Evolutionary conservation across 2,797 vertebrate genomes (phyloP), one percentile per base, ranked within the genome.

Genomic region (Eremophila alpestris): DNA sequence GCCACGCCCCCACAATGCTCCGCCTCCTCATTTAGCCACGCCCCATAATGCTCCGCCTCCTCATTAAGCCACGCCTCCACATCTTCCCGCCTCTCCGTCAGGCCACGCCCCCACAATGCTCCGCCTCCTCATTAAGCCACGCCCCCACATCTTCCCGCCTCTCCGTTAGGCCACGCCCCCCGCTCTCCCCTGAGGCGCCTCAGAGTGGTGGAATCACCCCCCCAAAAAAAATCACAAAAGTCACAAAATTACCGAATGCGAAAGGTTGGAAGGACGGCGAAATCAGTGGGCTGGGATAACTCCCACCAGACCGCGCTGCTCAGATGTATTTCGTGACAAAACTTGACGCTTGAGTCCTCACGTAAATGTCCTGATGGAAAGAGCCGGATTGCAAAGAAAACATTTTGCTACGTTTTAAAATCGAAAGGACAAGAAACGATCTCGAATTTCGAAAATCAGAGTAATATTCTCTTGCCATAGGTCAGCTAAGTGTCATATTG

Each of bases 161-260:
- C 23, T 4, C 7, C 8, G 0, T 2, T 3, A 22, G 1, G 17
- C 52, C 38, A 32, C 73, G 63, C 63, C 83, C 82, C 10, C 5
- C 4, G 1, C 4, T 1, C 32, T 13, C 18, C 43, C 51, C 36
- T 36, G 5, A 13, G 8, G 12, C 1, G 5, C 22, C 5, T n/a
- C 16, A 0, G 11, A 1, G 8, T 3, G 0, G 0, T 2, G 0
- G 9, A 24, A 2, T 29, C 10, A 0, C 1, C 2, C 7, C n/a
- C n/a, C n/a, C n/a, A n/a, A 1, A 1, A 19, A n/a, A 58, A 64
- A 15, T 24, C 5, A 3, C 2, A 7, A 62, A 58, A 58, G 15
- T 36, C 6, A 1, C 15, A 14, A 51, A 51, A 38, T 51, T 29
- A 1, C 20, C 5, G 20, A 30, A 3, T 5, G 13, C 7, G 8